These are phyloP conservation scores for Callocephalon fimbriatum DNA, from an alignment of 2,113 vertebrate genomes.

Conservation along the genomic window DNA sequence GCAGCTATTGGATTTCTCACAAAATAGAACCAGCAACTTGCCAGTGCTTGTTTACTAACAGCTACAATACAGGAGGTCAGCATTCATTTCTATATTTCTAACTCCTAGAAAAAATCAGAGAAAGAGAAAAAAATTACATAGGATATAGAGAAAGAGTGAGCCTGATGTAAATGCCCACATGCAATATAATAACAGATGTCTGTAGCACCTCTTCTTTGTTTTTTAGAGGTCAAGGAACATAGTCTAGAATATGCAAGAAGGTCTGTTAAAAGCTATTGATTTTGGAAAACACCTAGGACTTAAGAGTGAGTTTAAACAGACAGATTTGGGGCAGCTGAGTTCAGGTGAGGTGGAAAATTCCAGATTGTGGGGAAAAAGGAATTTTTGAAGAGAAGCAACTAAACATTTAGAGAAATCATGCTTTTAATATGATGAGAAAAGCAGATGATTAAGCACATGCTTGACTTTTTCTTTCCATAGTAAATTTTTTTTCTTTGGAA, in stretches of 20 bases:
- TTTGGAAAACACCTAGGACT: neutral
- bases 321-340: neutral
- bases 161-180: neutral
- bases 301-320: neutral
- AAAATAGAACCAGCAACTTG: neutral
- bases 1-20: neutral
- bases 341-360: neutral
- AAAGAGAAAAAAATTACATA: neutral
- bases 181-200: neutral
- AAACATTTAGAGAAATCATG: neutral
- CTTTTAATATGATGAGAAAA: neutral
- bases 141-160: neutral
- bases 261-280: neutral
- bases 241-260: neutral
- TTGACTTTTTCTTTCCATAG: neutral
- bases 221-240: neutral
- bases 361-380: neutral
- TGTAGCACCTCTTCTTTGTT: neutral
- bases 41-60: neutral
- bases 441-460: neutral
- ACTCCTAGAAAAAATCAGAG: neutral
- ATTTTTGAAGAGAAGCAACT: neutral
- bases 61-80: neutral
- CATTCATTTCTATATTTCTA: neutral
- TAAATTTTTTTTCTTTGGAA: neutral